Conservation (phyloP, 2,113 vertebrate genomes). For the Pristiophorus japonicus region DNA sequence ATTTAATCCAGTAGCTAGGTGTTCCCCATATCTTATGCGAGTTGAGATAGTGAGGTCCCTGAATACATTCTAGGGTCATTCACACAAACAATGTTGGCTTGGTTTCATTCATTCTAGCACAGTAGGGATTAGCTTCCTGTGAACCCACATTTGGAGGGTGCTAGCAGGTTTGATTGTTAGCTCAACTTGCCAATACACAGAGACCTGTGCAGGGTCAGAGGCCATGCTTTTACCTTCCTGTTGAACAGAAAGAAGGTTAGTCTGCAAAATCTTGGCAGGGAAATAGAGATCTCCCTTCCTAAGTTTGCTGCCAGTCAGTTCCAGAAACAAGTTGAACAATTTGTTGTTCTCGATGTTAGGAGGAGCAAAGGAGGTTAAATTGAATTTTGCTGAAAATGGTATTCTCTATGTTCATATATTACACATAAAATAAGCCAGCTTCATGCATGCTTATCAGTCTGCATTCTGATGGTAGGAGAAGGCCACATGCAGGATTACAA, state of each 20-base stretch:
- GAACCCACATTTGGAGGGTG: neutral
- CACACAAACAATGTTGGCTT: too few relatives aligned
- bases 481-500: neutral
- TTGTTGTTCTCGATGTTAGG: neutral
- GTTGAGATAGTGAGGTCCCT: neutral
- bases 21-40: neutral
- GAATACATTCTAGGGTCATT: neutral
- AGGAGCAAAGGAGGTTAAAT: neutral
- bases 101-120: too few relatives aligned
- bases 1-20: neutral
- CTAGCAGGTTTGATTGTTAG: neutral
- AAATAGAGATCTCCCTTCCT: neutral
- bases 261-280: neutral
- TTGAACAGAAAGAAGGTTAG: neutral
- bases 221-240: neutral
- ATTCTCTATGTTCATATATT: neutral
- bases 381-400: neutral
- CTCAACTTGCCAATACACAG: neutral
- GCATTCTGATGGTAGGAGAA: neutral
- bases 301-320: neutral
- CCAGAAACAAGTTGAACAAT: neutral
- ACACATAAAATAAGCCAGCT: neutral
- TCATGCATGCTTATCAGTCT: too few relatives aligned
- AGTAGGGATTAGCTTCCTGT: neutral
- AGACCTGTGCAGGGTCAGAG: neutral